These are phyloP conservation scores for Callosobruchus maculatus DNA, from an alignment of 2,888 invertebrate species.

Conservation along the genomic window DNA sequence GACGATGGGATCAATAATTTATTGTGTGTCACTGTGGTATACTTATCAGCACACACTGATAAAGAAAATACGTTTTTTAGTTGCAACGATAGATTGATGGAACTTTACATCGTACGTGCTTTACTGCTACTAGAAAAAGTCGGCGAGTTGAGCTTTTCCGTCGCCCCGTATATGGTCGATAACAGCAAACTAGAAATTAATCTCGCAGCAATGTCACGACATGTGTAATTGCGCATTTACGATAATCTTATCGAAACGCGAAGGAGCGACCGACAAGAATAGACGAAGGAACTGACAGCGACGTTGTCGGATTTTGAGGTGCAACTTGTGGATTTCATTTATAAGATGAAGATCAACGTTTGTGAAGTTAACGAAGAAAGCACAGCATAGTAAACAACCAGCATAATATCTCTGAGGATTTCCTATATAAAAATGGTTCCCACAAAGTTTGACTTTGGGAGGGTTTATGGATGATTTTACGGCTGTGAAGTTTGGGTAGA, in stretches of 20 bases:
- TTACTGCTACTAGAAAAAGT: background rate
- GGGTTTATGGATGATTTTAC: no score
- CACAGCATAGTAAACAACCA: no score
- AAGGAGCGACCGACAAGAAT: conserved; percentile 19
- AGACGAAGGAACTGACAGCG: background rate
- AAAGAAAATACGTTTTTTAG: background rate
- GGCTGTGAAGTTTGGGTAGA: no score
- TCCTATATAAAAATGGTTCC: no score
- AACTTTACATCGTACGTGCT: background rate
- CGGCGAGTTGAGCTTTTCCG: background rate
- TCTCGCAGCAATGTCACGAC: conserved; percentile 38
- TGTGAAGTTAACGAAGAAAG: no score
- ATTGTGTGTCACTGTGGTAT: background rate
- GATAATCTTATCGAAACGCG: conserved; percentile 31
- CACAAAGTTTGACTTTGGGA: no score
- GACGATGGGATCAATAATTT: background rate
- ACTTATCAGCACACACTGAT: background rate
- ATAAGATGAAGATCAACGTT: no score
- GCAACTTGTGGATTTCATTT: no score
- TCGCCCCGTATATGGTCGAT: conserved; percentile 5
- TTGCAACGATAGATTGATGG: background rate
- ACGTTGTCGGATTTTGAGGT: background rate
- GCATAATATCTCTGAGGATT: no score
- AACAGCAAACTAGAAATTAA: conserved; percentile 19
- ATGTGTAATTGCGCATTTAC: conserved; percentile 45